Evolutionary conservation across 2,797 vertebrate genomes (phyloP), one percentile per base, ranked within the genome.

Genomic region (Bryconaethiops microstoma): DNA sequence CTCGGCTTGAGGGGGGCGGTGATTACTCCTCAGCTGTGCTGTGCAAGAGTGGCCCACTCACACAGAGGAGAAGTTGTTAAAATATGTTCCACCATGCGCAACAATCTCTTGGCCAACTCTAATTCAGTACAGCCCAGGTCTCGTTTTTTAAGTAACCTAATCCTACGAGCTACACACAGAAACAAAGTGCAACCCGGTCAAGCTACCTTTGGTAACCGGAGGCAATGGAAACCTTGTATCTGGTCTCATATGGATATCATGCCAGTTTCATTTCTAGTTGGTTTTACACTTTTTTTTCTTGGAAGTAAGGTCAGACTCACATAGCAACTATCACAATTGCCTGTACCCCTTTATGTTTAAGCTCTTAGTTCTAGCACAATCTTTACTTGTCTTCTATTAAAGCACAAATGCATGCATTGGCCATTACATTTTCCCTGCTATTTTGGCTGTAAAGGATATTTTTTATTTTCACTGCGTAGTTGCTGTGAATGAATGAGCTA

Each of bases 21-120:
- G 70, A 55, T 72, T 55, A 35, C 52, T 35, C 16, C 21, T 55
- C 50, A 55, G 52, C 25, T 72, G 50, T 71, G 23, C 45, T 52
- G 25, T 39, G 64, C 39, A 39, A 64, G 64, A 40, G 39, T 42
- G 5, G 62, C 1, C 12, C 7, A 9, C 29, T 39, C 25, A 35
- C 35, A 64, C 5, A 25, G 23, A 16, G 16, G 35, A 12, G 13
- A 50, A 23, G 65, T 21, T 42, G 12, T 45, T 48, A 48, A 13
- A 48, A 23, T 48, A 40, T 23, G 14, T 48, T 48, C 45, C 12
- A 19, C 17, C 19, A 14, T 23, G n/a, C 45, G 42, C 19, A 69
- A 50, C 9, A 5, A 23, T 23, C 19, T 17, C 21, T 5, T 5
- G 21, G 17, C 5, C 8, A 71, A 71, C 13, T 52, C 14, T 13